Base-by-base conservation (phyloP, 2,888 invertebrate genomes). In the Sipha maydis region DNA sequence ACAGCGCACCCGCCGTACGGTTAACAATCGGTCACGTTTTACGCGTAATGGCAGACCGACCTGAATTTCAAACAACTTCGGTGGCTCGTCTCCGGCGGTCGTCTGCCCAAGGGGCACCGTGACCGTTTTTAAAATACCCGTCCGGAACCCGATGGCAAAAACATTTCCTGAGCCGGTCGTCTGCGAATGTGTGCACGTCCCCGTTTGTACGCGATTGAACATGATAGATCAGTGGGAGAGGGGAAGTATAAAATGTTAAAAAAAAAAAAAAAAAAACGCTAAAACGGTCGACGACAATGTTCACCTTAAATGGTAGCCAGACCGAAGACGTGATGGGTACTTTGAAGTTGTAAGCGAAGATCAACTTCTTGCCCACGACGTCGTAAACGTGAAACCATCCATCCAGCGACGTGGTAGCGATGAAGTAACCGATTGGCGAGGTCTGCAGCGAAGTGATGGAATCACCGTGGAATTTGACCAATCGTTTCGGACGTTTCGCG, bases 381-480 rank as follows among this genome's bases (percentile, higher is more conserved):
- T 96, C 94, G 91, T 96, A 96, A 3, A 97, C 92, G 90, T 95
- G 94, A 4, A 98, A 91, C 84, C 94, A 94, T 7, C 97, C 96
- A 90, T 95, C 96, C 90, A 92, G 92, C 0, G 97, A 97, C 0
- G 96, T 93, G 0, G 96, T 95, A 7, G 95, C 94, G 4, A 97
- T 91, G 90, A 96, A 94, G 0, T 95, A 93, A 21, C 95, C 94
- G 89, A 94, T 93, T 0, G 96, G 95, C 25, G 96, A 94, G 0
- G 94, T 92, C 38, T 94, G 95, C 91, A 96, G 94, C 5, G 95
- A 95, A 0, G 94, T 92, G 0, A 97, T 93, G 1, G 93, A 92
- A 0, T 97, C 97, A 0, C 97, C 96, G 91, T 97, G 97, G 90
- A 95, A 95, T 0, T 94, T 94, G 90, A 95, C 93, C 83, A 95